phyloP scores from a whole-genome alignment of 2,888 invertebrate species.

The Priapulus caudatus region DNA sequence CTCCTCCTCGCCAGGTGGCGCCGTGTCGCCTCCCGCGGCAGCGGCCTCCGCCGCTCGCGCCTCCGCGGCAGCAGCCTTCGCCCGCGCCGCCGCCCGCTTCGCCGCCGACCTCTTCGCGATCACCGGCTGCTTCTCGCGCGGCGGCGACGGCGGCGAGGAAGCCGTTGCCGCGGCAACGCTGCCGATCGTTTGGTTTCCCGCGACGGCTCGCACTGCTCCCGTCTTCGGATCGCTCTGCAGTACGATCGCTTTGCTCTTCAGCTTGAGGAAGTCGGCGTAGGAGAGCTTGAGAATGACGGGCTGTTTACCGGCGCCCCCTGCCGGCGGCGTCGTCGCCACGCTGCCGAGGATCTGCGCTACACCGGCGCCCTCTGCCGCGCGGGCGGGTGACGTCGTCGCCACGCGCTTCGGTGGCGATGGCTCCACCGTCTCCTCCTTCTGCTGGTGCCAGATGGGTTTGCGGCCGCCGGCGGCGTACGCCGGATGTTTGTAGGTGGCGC shows the following conservation, averaged over 20 bases:
- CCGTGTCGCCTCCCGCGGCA: neutral
- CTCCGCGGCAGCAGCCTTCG: neutral
- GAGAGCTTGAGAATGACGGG: neutral
- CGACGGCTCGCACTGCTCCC: neutral
- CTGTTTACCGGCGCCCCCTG: neutral
- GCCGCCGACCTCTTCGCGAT: too few species aligned
- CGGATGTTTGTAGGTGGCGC: neutral
- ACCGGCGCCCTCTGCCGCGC: too few species aligned
- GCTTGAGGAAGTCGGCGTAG: neutral
- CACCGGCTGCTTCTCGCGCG: too few species aligned
- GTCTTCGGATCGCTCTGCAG: constrained; percentile 3
- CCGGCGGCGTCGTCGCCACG: neutral
- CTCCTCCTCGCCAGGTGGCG: neutral
- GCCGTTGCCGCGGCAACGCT: neutral
- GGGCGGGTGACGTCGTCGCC: too few species aligned
- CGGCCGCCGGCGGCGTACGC: too few species aligned
- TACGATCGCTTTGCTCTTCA: constrained; percentile 1
- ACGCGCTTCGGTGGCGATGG: too few species aligned
- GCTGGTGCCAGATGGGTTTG: neutral
- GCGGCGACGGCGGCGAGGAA: too few species aligned
- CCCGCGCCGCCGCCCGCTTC: too few species aligned
- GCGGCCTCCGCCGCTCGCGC: neutral
- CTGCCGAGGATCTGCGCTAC: too few species aligned
- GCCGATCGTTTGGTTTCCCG: too few species aligned
- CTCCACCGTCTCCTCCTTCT: too few species aligned